Conservation (phyloP, 64 coral and sea anemone genomes). For the Actinia tenebrosa region DNA sequence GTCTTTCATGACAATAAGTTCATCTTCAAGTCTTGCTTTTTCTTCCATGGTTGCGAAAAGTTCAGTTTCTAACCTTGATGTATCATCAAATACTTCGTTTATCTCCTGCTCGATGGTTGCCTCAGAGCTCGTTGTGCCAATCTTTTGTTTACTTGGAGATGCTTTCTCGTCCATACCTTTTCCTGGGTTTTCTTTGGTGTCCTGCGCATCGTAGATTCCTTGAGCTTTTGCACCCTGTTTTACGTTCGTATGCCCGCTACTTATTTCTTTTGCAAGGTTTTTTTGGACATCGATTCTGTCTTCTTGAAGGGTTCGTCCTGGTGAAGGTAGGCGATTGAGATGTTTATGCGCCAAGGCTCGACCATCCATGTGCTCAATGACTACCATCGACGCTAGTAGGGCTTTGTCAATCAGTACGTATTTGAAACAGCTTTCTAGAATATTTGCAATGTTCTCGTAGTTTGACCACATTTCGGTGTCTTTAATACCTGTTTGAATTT, state of each 20-base stretch:
- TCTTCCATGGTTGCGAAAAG: conserved; percentile 89
- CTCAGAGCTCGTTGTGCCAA: neutral
- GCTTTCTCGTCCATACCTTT: neutral
- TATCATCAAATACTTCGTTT: conserved; percentile 68
- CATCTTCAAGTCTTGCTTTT: conserved; percentile 82
- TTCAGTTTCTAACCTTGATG: conserved; percentile 74
- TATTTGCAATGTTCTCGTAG: conserved; percentile 48
- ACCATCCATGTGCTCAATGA: conserved; percentile 66
- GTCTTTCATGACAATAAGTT: conserved; percentile 72
- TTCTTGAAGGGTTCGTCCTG: neutral
- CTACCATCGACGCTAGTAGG: conserved; percentile 67
- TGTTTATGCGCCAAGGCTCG: conserved; percentile 36
- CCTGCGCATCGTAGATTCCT: neutral
- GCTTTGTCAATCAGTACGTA: conserved; percentile 92
- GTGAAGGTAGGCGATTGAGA: neutral
- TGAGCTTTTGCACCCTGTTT: neutral
- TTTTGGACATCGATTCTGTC: neutral
- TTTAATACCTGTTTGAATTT: conserved; percentile 6
- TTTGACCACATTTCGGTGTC: conserved; percentile 62
- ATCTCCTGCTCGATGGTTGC: conserved; percentile 65
- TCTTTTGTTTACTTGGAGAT: neutral
- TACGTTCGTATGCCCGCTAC: neutral
- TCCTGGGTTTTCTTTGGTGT: neutral
- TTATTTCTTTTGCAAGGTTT: neutral
- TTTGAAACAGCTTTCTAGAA: conserved; percentile 83